A percentile compares a stretch with the other conserved stretches of the same genome.
These are phyloP conservation scores for Drosophila sp. DNA, from an alignment of 1,140 invertebrate genomes.

Conservation along the genomic window DNA sequence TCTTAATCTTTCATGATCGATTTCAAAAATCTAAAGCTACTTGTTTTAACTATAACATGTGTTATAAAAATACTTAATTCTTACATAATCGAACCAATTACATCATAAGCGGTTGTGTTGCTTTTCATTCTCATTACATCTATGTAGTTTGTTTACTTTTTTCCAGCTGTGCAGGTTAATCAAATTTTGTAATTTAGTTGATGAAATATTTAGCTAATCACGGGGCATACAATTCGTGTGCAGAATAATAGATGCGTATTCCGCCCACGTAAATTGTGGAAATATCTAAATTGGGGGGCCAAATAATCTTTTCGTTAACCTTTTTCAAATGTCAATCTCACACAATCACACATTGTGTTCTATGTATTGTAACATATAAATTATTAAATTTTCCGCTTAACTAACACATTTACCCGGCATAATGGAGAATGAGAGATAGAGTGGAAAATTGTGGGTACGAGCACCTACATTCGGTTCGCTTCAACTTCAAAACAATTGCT, in stretches of 20 bases:
- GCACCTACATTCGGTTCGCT: constrained; percentile 4
- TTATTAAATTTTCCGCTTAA: constrained; percentile 66
- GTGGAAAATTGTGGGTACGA: constrained; percentile 15
- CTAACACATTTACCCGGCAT: constrained; percentile 39
- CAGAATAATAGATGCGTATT: background rate
- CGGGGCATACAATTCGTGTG: background rate
- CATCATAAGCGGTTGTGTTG: too few relatives aligned
- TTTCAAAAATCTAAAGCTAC: too few relatives aligned
- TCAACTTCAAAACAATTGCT: constrained; percentile 49
- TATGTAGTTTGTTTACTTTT: too few relatives aligned
- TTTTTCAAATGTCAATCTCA: constrained; percentile 22
- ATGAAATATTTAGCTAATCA: constrained; percentile 1
- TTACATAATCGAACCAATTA: too few relatives aligned
- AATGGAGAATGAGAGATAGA: background rate
- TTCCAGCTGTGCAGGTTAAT: too few relatives aligned
- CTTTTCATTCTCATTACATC: too few relatives aligned
- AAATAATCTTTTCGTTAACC: constrained; percentile 22
- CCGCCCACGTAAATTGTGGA: too few relatives aligned
- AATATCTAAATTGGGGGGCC: constrained; percentile 22
- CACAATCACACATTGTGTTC: constrained; percentile 10
- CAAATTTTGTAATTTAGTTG: background rate
- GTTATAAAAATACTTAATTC: too few relatives aligned
- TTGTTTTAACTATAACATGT: too few relatives aligned
- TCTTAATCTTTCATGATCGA: too few relatives aligned
- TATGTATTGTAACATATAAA: constrained; percentile 40